phyloP scores from a whole-genome alignment of 2,797 vertebrate genomes.

The Odontamblyopus lacepedii region DNA sequence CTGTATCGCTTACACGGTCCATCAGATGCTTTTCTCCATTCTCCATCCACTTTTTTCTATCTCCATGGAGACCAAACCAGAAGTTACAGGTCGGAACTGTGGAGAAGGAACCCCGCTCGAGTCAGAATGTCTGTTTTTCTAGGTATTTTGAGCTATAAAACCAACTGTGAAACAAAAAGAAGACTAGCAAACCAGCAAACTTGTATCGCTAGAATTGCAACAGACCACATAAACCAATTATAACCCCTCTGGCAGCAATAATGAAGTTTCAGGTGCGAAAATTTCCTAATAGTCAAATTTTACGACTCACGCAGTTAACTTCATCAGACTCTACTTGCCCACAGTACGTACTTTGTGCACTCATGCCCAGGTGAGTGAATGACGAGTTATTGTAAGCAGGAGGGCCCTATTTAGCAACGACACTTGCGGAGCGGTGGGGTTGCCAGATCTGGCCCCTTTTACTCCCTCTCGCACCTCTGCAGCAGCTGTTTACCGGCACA shows the following conservation, averaged over 20 bases:
- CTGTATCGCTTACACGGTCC: background rate
- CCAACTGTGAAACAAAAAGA: background rate
- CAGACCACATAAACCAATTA: background rate
- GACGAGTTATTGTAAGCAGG: slow-evolving; percentile 51
- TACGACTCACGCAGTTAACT: background rate
- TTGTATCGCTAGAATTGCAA: background rate
- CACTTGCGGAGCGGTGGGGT: slow-evolving; percentile 22
- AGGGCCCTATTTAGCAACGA: slow-evolving; percentile 50
- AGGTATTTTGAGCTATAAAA: no score
- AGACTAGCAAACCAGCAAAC: background rate
- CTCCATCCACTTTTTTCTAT: no score
- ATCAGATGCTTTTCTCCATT: no score
- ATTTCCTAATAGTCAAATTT: background rate
- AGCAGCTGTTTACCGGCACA: slow-evolving; percentile 63
- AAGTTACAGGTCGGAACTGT: no score
- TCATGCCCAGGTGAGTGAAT: slow-evolving; percentile 24
- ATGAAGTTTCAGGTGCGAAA: background rate
- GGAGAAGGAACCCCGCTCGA: no score
- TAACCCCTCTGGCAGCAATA: background rate
- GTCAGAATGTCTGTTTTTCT: no score
- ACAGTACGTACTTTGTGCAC: background rate
- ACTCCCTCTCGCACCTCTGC: slow-evolving; percentile 34
- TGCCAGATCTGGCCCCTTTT: slow-evolving; percentile 45
- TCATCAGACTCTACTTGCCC: background rate
- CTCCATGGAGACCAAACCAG: no score